Evolutionary conservation across 2,113 vertebrate species (phyloP), one percentile per base, ranked within the genome.

Genomic region (Balaeniceps rex): DNA sequence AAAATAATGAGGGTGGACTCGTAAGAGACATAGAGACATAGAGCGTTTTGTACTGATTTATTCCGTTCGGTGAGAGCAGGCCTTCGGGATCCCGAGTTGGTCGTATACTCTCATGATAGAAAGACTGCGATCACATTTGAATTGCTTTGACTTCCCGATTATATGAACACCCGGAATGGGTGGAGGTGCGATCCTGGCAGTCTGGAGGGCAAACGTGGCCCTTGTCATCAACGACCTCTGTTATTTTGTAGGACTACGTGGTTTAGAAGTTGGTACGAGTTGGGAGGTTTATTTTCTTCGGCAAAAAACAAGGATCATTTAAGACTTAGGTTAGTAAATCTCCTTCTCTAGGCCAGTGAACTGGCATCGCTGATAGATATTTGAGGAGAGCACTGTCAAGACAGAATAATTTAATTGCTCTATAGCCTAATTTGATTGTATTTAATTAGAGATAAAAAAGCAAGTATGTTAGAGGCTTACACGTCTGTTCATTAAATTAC

Each of bases 401-500:
- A 71, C 93, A 76, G 80, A 90, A 60, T 66, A 78, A 87, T 96
- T 54, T 80, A 87, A 46, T 70, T 88, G 89, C 95, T 97, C 93
- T 92, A 33, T 81, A 36, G 80, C 85, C 40, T 26, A 79, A 72
- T 71, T 80, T 93, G 81, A 91, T 88, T 88, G 47, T 95, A 91
- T 94, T 90, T 94, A 91, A 89, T 94, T 93, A 92, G 94, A 91
- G 95, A 75, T 94, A 83, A 71, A 93, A 88, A 93, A 70, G 47
- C 57, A 88, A 95, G 87, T 72, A 91, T 85, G 19, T 58, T 92
- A 66, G 75, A 91, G 71, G 83, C 57, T 85, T 80, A 33, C 57
- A 49, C 0, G 19, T 72, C 95, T 97, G 88, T 88, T 97, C 96
- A 33, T 94, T 91, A 91, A 94, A 95, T 96, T 94, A 87, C 96